phyloP scores from a whole-genome alignment of 2,888 invertebrate species.

The Nomada fucata region DNA sequence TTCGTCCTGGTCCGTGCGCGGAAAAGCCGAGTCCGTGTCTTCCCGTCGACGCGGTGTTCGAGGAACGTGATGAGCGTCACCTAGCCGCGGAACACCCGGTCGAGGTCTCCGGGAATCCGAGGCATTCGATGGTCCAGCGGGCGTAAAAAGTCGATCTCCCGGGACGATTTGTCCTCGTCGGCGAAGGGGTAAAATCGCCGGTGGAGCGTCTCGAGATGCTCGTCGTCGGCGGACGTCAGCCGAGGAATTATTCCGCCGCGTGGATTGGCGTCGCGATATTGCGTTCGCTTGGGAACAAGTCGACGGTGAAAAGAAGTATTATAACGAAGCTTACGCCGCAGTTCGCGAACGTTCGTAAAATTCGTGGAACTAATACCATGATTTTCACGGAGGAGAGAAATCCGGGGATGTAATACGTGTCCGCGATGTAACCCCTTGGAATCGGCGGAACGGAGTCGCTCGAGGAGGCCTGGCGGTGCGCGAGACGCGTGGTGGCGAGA shows the following conservation, averaged over 20 bases:
- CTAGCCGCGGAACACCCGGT: slow-evolving; percentile 11
- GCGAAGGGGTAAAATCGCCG: neutral
- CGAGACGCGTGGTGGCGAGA: slow-evolving; percentile 43
- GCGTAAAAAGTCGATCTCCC: slow-evolving; percentile 1
- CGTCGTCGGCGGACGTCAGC: neutral
- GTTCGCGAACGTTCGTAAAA: no score
- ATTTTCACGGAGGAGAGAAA: no score
- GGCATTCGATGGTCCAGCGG: slow-evolving; percentile 3
- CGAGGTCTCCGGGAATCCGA: slow-evolving; percentile 17
- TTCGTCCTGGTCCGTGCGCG: neutral
- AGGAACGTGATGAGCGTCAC: slow-evolving; percentile 12
- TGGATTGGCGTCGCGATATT: neutral
- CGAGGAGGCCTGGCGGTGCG: neutral
- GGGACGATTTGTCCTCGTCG: slow-evolving; percentile 2
- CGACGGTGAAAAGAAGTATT: neutral
- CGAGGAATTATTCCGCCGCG: neutral
- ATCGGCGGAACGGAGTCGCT: slow-evolving; percentile 40
- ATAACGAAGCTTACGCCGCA: no score
- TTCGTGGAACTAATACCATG: no score
- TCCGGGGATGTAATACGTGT: neutral
- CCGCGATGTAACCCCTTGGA: neutral
- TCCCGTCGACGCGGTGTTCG: neutral
- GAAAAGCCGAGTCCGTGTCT: neutral
- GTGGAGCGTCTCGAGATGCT: neutral
- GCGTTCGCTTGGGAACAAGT: neutral